Base-by-base conservation (phyloP, 2,113 vertebrate genomes). In the Sula dactylatra region DNA sequence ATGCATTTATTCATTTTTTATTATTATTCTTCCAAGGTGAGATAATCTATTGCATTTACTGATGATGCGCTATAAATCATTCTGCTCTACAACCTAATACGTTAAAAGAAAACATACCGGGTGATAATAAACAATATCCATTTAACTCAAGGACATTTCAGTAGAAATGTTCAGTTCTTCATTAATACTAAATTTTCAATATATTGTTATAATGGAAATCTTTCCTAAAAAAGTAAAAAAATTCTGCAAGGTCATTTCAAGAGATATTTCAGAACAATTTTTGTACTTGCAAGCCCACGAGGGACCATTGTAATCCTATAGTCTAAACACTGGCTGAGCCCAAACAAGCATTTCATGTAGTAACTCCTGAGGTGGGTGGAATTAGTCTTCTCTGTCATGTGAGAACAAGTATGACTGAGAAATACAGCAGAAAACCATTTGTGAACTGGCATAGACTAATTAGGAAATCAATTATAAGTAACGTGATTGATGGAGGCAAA, bases 1-100 rank as follows among this genome's bases (percentile, higher is more conserved):
- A 65, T 91, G 8, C 54, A 72, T 94, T 84, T 84, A 87, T 94
- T 95, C 10, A 47, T 85, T 82, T 94, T 80, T 88, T 77, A 31
- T 92, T 76, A 32, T 88, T 82, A 52, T 91, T 95, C 34, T 94
- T 58, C 44, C 86, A 85, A 80, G 50, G 20, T 25, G 40, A 89
- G 29, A 45, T 56, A 61, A 96, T 72, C 45, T 85, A 56, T 67
- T 54, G 20, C 67, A 54, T 88, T 90, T 69, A 69, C 56, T 61
- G 77, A 54, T 1, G 4, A 71, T 25, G 61, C 3, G 3, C 31
- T 59, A 49, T 77, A 89, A 94, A 87, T 89, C 89, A 62, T 82
- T 56, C 62, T 79, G 32, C 16, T 76, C 65, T 78, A 26, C 52
- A 56, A 31, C 27, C 2, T 56, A 29, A 54, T 67, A 61, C 0